Evolutionary conservation across 1,140 invertebrate species (phyloP).

Genomic region (Drosophila neocordata): DNA sequence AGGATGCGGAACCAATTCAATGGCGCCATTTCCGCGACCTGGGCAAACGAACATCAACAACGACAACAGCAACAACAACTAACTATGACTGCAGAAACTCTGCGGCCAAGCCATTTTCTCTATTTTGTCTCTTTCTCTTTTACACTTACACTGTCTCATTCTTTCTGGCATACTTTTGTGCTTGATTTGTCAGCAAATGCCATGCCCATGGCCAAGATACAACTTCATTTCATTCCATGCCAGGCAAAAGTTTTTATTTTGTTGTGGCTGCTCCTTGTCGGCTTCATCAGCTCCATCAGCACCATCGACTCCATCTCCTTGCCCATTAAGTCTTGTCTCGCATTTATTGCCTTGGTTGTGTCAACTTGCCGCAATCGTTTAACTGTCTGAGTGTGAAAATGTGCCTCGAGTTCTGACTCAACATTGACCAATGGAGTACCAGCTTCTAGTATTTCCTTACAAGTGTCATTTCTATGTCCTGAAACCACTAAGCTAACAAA

Average conservation of each 20-base stretch:
- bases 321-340: constrained; percentile 9
- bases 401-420: neutral
- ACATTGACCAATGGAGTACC: neutral
- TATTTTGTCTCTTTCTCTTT: constrained; percentile 4
- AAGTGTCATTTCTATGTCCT: constrained; percentile 3
- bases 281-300: neutral
- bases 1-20: constrained; percentile 62
- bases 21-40: constrained; percentile 47
- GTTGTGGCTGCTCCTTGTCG: neutral
- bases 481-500: constrained; percentile 10
- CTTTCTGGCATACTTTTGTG: constrained; percentile 25
- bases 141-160: neutral
- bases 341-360: constrained; percentile 23
- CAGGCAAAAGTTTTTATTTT: neutral
- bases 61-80: constrained; percentile 32
- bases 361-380: constrained; percentile 47
- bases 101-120: constrained; percentile 39
- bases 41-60: constrained; percentile 4
- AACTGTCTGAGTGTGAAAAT: constrained; percentile 28
- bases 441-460: neutral
- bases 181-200: constrained; percentile 19
- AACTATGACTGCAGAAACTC: constrained; percentile 47
- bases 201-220: neutral
- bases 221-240: neutral
- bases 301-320: neutral